phyloP scores from a whole-genome alignment of 2,113 vertebrate species.

The Callithrix jacchus region DNA sequence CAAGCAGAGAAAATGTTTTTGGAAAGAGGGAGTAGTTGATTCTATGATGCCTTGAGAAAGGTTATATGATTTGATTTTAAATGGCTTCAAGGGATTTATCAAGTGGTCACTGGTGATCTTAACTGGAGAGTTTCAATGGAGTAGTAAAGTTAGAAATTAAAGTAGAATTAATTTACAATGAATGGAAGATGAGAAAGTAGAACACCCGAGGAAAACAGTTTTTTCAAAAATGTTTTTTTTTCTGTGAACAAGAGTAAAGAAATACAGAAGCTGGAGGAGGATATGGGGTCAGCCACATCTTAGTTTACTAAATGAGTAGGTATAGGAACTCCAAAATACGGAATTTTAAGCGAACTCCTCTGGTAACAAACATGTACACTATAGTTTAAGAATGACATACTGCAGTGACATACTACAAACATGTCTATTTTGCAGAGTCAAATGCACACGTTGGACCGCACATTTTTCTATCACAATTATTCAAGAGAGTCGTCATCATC shows the following conservation, averaged over 20 bases:
- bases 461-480: neutral
- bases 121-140: neutral
- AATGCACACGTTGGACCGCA: neutral
- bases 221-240: neutral
- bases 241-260: neutral
- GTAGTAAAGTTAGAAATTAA: neutral
- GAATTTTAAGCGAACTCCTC: neutral
- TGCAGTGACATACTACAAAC: neutral
- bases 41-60: neutral
- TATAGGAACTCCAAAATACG: neutral
- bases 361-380: neutral
- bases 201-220: neutral
- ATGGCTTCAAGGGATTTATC: neutral
- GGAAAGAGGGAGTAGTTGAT: neutral
- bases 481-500: neutral
- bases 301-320: neutral
- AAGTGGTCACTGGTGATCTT: neutral
- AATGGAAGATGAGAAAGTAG: neutral
- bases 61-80: neutral
- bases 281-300: neutral
- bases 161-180: neutral
- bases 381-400: neutral
- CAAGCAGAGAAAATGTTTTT: neutral
- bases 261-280: accelerated
- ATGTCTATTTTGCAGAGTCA: neutral